A percentile compares a stretch with the other conserved stretches of the same genome.
Conservation (phyloP, 2,113 vertebrate species). For the Melanocharis versteri region DNA sequence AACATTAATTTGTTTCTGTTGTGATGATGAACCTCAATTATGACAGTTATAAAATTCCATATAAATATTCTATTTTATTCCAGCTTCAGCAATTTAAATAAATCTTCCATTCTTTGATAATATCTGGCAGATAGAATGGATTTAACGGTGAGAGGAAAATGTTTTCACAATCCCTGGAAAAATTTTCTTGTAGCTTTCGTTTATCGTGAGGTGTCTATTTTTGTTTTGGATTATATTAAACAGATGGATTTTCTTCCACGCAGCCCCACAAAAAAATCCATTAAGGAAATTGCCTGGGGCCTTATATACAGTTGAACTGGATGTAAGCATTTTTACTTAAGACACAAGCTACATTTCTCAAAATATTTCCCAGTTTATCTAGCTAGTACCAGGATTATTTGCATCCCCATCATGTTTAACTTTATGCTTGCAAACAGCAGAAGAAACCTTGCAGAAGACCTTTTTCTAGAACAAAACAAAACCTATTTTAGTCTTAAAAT, state of each 20-base stretch:
- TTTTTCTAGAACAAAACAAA: not conserved
- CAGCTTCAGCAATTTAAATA: not conserved
- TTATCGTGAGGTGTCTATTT: constrained; percentile 21
- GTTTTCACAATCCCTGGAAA: constrained; percentile 34
- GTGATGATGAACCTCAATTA: not conserved
- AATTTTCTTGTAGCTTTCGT: not conserved
- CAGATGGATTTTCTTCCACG: not conserved
- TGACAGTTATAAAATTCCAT: not conserved
- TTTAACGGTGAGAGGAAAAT: constrained; percentile 15
- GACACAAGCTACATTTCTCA: not conserved
- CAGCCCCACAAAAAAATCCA: not conserved
- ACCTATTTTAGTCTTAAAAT: not conserved
- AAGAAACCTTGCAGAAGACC: not conserved
- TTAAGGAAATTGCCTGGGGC: not conserved
- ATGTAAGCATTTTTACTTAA: not conserved
- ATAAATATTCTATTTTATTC: not conserved
- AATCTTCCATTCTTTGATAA: not conserved
- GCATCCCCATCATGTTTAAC: not conserved
- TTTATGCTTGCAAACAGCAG: not conserved
- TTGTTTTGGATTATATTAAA: constrained; percentile 23
- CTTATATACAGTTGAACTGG: not conserved
- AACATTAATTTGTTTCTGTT: not conserved
- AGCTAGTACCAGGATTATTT: not conserved
- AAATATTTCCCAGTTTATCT: not conserved
- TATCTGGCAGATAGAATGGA: constrained; percentile 24